Percentiles rank a stretch among this genome's conserved stretches.
Evolutionary conservation across 2,113 vertebrate genomes (phyloP).

Genomic region (Galeopterus variegatus): DNA sequence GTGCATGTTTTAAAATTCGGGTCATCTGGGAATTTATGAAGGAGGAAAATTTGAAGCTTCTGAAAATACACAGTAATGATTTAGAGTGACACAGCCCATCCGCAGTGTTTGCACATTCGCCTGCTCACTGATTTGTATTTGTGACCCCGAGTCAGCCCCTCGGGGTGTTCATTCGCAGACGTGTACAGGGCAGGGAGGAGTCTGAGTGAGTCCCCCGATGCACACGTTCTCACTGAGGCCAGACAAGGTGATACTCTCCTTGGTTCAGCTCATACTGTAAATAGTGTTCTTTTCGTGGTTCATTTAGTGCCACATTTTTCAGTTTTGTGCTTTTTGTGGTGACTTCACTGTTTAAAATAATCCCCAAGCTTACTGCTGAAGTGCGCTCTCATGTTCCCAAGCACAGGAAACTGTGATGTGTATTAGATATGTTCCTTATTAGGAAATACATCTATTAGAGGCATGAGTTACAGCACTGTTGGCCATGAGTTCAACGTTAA

Average conservation of each 20-base stretch:
- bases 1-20: not conserved
- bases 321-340: not conserved
- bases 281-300: not conserved
- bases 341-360: not conserved
- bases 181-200: not conserved
- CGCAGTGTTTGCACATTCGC: not conserved
- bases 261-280: not conserved
- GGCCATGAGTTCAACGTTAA: not conserved
- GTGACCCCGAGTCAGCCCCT: not conserved
- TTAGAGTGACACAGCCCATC: not conserved
- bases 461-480: not conserved
- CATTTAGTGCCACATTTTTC: not conserved
- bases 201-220: not conserved
- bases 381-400: not conserved
- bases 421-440: not conserved
- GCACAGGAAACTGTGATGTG: not conserved
- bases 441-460: not conserved
- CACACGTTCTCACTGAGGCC: not conserved
- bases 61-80: not conserved
- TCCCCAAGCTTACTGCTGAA: not conserved
- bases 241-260: not conserved
- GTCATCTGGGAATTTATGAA: not conserved
- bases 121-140: not conserved
- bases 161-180: not conserved
- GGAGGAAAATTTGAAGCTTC: not conserved